Evolutionary conservation across 2,797 vertebrate genomes (phyloP), one percentile per base, ranked within the genome.

Genomic region (Muscicapa comitata): DNA sequence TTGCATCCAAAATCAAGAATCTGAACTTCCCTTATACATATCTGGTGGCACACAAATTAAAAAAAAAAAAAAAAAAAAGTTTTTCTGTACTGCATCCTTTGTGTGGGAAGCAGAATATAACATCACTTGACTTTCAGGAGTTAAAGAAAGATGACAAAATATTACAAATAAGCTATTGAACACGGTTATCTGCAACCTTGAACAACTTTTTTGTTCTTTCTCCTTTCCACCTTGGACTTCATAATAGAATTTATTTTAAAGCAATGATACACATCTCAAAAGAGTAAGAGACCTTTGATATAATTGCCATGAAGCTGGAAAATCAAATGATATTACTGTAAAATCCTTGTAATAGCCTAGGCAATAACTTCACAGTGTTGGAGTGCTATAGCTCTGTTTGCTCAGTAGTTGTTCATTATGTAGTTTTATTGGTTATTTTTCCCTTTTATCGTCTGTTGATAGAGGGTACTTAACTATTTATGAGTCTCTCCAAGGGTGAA

Each of bases 401-500:
- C 89, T 97, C 96, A 96, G 86, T 78, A 87, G 95, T 94, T 97
- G 96, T 96, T 97, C 94, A 96, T 97, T 97, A 93, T 92, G 87
- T 96, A 88, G 97, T 96, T 97, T 97, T 97, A 98, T 96, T 94
- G 95, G 92, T 93, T 97, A 94, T 96, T 97, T 97, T 93, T 65
- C 68, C 86, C 70, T 94, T 97, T 70, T 86, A 91, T 97, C 11
- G n/a, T 96, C 76, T 96, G 78, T 90, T 97, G 94, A 96, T 96
- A 85, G 95, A 96, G 33, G 85, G 71, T 92, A 84, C 72, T 96
- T 97, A 97, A 90, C 97, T 96, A 94, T 95, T 98, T 96, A 95
- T 96, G 94, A 96, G 84, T 87, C 91, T 95, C 47, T 96, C 85
- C 50, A 72, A 96, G 74, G 67, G 87, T 88, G 95, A 97, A 94